Conservation (phyloP, 2,113 vertebrate genomes). For the Nerophis ophidion region DNA sequence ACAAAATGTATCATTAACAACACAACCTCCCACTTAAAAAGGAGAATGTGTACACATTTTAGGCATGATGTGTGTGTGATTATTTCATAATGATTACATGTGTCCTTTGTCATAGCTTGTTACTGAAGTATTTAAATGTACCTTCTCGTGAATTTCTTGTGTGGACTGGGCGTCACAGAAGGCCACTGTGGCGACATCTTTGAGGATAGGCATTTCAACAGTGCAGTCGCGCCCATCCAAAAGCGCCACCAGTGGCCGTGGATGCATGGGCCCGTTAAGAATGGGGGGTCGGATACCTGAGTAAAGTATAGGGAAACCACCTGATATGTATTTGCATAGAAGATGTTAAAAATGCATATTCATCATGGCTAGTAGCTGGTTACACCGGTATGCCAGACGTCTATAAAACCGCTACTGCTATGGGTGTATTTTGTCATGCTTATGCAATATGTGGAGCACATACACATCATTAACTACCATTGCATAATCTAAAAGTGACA, state of each 20-base stretch:
- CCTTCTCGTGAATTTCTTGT: slow-evolving; percentile 92
- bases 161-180: slow-evolving; percentile 90
- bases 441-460: no score
- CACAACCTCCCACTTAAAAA: no score
- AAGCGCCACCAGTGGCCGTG: slow-evolving; percentile 84
- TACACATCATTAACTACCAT: no score
- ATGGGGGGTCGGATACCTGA: slow-evolving; percentile 85
- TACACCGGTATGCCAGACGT: no score
- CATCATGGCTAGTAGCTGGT: no score
- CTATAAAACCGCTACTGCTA: no score
- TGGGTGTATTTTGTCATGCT: no score
- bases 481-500: no score
- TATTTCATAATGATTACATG: not conserved
- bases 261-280: slow-evolving; percentile 86
- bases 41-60: not conserved
- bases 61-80: not conserved
- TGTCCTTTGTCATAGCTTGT: no score
- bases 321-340: not conserved
- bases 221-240: slow-evolving; percentile 87
- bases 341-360: no score
- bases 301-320: not conserved
- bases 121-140: slow-evolving; percentile 24
- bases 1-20: not conserved
- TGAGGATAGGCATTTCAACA: slow-evolving; percentile 89
- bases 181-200: slow-evolving; percentile 87